Conservation (phyloP, 2,888 invertebrate species). For the Polymixis lichenea region DNA sequence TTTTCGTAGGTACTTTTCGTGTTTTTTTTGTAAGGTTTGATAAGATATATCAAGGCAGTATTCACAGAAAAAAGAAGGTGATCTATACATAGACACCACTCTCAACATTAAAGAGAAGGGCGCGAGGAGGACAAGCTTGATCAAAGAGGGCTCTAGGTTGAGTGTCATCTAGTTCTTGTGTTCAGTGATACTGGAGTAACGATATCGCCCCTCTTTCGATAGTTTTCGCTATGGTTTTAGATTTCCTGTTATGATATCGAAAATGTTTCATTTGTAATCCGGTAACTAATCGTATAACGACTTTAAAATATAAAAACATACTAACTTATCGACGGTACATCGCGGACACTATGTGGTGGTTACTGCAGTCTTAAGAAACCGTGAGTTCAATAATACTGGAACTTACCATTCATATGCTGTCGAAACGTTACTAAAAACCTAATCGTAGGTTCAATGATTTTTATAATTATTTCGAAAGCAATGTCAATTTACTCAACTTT, state of each 20-base stretch:
- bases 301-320: no score
- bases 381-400: background rate
- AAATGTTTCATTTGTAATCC: background rate
- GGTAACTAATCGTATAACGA: background rate
- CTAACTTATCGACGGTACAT: background rate
- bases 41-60: background rate
- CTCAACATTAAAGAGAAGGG: constrained; percentile 23
- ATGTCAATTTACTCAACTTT: background rate
- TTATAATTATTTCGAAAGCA: background rate
- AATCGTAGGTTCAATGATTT: background rate
- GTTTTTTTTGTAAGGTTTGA: background rate
- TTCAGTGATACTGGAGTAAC: background rate
- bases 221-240: background rate
- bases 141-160: constrained; percentile 41
- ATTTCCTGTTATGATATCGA: background rate
- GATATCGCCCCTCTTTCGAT: constrained; percentile 17
- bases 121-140: constrained; percentile 16
- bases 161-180: constrained; percentile 20
- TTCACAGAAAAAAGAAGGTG: background rate
- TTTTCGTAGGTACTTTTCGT: no score
- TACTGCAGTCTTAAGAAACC: background rate
- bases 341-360: background rate
- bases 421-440: background rate
- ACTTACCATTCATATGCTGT: background rate
- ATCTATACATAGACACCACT: background rate